Percentiles rank a stretch among this genome's conserved stretches.
phyloP scores from a whole-genome alignment of 2,113 vertebrate genomes.

The Rhinoptilus africanus region DNA sequence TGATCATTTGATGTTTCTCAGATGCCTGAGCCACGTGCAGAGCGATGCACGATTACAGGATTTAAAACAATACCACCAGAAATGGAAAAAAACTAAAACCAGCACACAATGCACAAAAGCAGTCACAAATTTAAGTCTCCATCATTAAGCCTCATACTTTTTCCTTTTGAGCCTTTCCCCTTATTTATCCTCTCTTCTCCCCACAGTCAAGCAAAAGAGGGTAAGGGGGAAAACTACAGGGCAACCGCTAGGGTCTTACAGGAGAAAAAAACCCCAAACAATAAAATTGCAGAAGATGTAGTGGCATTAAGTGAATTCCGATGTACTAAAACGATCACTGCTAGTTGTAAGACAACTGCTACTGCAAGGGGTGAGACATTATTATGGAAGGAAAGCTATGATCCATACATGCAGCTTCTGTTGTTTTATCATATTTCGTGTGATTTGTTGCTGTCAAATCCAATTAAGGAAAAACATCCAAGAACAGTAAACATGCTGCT shows the following conservation, averaged over 20 bases:
- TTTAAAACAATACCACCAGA: not conserved
- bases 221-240: not conserved
- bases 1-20: not conserved
- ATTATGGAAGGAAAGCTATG: not conserved
- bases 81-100: not conserved
- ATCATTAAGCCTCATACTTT: not conserved
- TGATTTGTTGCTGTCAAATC: not conserved
- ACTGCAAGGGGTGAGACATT: not conserved
- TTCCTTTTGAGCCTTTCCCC: not conserved
- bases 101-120: not conserved
- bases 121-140: not conserved
- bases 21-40: not conserved
- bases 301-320: not conserved
- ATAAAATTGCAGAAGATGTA: not conserved
- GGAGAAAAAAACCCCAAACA: not conserved
- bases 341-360: not conserved
- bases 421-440: not conserved
- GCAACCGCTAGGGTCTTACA: not conserved
- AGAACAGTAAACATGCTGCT: not conserved
- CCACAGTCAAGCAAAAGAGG: not conserved
- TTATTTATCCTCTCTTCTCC: not conserved
- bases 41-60: not conserved
- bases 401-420: not conserved
- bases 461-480: not conserved
- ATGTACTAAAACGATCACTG: not conserved